Base-by-base conservation (phyloP, 1,140 invertebrate genomes). In the Drosophila nigrodunni region DNA sequence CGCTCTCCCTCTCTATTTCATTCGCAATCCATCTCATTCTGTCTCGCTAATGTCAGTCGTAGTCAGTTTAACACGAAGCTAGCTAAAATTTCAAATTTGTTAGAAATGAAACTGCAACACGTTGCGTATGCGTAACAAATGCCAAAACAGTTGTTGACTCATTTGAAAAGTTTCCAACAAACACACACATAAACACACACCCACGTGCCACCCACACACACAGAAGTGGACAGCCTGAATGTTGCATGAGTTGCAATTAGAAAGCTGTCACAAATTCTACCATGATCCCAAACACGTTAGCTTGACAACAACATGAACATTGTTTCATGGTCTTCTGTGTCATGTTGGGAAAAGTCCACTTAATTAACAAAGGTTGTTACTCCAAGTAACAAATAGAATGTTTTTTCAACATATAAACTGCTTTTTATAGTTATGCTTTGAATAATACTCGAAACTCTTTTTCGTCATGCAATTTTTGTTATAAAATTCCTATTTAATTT, bases 221-320 rank as follows among this genome's bases (percentile, higher is more conserved):
- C 11, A 18, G 10, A 37, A 41, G 15, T 62, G 47, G 60, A 39
- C 68, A 13, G 62, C 43, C 7, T 65, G 46, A 37, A 67, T 68
- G 71, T 25, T 66, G 61, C 69, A 72, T 74, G 71, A 74, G 71
- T 69, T 74, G 71, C 71, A 74, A 74, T 74, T 74, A 74, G 71
- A 47, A 46, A 69, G 39, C 71, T 74, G 71, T 60, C 65, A 54
- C 10, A 61, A 59, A 59, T 59, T 67, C 62, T 13, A 41, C 18
- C 15, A 47, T 39, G 39, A 52, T 50, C 39, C 58, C 43, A 47
- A 30, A 47, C 41, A 57, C 55, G 59, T 60, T 57, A 49, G 50
- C 37, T 62, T 58, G 30, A 55, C 47, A 59, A 41, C 34, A 65
- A 13, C 25, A 30, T 30, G 6, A 30, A 30, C 25, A 30, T 30